Conservation (phyloP, 2,797 vertebrate species). For the Psittacula echo region DNA sequence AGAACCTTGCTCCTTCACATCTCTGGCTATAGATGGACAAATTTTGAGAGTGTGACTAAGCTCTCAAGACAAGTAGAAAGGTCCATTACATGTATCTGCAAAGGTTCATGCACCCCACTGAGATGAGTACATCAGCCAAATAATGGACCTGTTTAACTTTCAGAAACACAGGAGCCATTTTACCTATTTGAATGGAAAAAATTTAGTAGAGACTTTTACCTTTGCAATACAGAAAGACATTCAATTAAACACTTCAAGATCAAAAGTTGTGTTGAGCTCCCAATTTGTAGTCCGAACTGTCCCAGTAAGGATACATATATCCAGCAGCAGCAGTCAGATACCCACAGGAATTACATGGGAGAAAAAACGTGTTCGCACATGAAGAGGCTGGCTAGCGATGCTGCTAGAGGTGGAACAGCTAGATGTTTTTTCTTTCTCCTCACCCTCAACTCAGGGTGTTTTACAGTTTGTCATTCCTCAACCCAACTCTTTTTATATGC, state of each 20-base stretch:
- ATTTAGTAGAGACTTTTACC: background rate
- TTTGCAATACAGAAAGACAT: background rate
- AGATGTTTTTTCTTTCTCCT: background rate
- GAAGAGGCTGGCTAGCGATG: fast-evolving
- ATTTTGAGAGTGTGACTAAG: background rate
- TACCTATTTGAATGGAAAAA: background rate
- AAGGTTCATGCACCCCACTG: background rate
- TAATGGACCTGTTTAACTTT: background rate
- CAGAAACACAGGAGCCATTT: background rate
- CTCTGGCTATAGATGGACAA: background rate
- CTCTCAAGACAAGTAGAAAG: background rate
- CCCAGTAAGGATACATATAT: background rate
- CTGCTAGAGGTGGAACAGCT: background rate
- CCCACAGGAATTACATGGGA: background rate
- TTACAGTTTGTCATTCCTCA: background rate
- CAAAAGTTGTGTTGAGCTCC: background rate
- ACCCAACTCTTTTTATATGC: background rate
- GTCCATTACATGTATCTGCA: background rate
- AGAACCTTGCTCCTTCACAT: background rate
- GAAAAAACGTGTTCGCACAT: background rate
- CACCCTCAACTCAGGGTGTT: background rate
- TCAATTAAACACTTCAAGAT: background rate
- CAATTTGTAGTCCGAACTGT: background rate
- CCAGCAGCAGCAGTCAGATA: background rate
- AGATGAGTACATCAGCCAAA: background rate